phyloP scores from a whole-genome alignment of 2,888 invertebrate genomes.

The Anthophora plumipes region DNA sequence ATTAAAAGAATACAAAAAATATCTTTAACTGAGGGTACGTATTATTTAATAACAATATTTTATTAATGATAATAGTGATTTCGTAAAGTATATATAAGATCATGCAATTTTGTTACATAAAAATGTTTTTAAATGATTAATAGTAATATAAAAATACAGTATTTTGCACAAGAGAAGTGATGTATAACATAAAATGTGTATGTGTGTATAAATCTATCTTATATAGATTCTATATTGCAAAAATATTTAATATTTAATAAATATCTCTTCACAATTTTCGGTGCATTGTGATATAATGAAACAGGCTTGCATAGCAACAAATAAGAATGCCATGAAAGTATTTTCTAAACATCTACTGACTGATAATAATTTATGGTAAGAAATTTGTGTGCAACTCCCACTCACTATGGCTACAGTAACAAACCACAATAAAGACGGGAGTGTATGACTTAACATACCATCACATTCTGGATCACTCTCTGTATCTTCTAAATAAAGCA shows the following conservation, averaged over 20 bases:
- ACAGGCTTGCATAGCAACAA: conserved; percentile 57
- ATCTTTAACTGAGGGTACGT: background rate
- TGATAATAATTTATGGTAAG: conserved; percentile 41
- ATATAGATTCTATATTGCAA: conserved; percentile 13
- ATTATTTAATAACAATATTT: conserved; percentile 13
- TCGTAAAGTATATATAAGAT: conserved; percentile 25
- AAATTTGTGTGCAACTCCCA: conserved; percentile 71
- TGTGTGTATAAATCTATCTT: conserved; percentile 14
- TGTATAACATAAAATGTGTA: conserved; percentile 26
- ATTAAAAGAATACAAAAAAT: background rate
- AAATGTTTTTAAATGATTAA: conserved; percentile 32
- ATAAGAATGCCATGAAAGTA: conserved; percentile 43
- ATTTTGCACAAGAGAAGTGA: conserved; percentile 5
- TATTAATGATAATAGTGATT: conserved; percentile 1
- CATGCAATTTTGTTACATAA: conserved; percentile 34
- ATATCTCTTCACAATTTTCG: background rate
- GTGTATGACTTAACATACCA: conserved; percentile 79
- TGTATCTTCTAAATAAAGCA: conserved; percentile 85
- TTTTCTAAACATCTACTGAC: conserved; percentile 53
- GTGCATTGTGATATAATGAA: conserved; percentile 43
- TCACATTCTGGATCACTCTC: conserved; percentile 86
- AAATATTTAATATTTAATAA: conserved; percentile 1
- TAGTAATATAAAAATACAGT: conserved; percentile 11
- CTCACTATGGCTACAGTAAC: conserved; percentile 74
- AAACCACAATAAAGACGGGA: conserved; percentile 74